Evolutionary conservation across 2,888 invertebrate species (phyloP).

Genomic region (Drosophila nr. medialis): DNA sequence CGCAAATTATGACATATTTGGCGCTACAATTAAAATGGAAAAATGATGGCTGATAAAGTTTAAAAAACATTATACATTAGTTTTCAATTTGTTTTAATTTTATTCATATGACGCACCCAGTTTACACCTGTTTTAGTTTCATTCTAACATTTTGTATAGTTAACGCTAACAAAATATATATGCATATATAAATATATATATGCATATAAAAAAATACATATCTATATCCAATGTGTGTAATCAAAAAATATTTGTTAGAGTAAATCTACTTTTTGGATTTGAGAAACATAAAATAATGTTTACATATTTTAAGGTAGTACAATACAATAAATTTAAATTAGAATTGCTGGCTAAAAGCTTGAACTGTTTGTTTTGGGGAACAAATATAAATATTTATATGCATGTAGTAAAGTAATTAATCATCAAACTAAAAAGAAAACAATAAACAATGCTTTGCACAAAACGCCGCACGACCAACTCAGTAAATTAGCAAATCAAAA

Average conservation of each 20-base stretch:
- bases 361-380: conserved; percentile 33
- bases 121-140: conserved; percentile 55
- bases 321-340: conserved; percentile 45
- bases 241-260: conserved; percentile 57
- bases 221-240: conserved; percentile 61
- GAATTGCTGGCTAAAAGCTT: conserved; percentile 37
- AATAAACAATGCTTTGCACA: conserved; percentile 80
- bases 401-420: conserved; percentile 48
- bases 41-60: neutral
- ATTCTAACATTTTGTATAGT: conserved; percentile 66
- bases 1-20: neutral
- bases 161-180: conserved; percentile 70
- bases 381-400: conserved; percentile 56
- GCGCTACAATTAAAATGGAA: conserved; percentile 9
- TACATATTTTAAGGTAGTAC: conserved; percentile 45
- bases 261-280: conserved; percentile 72
- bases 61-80: neutral
- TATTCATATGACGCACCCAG: conserved; percentile 73
- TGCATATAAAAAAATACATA: conserved; percentile 64
- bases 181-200: conserved; percentile 34
- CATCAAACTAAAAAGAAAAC: conserved; percentile 67
- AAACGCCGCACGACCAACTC: conserved; percentile 81
- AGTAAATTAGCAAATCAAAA: conserved; percentile 61
- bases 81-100: conserved; percentile 49
- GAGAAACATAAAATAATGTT: conserved; percentile 44